Conservation (phyloP, 2,113 vertebrate species). For the Pionites leucogaster region DNA sequence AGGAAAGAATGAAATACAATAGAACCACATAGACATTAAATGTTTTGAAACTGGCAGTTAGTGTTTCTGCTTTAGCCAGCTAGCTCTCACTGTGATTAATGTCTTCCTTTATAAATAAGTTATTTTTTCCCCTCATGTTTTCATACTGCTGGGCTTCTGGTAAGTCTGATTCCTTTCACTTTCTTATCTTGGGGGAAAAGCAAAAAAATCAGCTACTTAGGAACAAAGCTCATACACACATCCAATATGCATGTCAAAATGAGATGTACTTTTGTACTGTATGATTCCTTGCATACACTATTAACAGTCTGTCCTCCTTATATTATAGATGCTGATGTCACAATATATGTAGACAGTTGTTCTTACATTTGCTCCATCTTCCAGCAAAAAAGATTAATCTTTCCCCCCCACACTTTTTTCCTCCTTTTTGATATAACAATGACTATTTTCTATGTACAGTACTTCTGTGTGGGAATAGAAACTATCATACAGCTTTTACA, state of each 20-base stretch:
- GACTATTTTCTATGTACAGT: neutral
- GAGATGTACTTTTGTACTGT: neutral
- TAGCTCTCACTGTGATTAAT: neutral
- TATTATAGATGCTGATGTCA: neutral
- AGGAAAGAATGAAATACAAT: neutral
- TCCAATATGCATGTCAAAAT: neutral
- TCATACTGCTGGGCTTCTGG: neutral
- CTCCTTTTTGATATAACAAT: neutral
- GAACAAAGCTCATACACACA: neutral
- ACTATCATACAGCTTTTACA: neutral
- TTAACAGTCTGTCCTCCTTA: neutral
- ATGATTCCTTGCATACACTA: neutral
- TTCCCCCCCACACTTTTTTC: neutral
- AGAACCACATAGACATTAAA: neutral
- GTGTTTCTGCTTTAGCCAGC: neutral
- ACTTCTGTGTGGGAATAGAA: neutral
- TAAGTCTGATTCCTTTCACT: neutral
- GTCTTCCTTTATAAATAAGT: neutral
- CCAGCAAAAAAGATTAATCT: neutral
- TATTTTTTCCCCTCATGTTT: neutral
- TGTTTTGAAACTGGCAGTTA: neutral
- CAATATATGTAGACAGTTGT: neutral
- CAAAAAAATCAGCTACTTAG: neutral
- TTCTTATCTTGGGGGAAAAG: neutral
- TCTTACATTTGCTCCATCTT: neutral